These are phyloP conservation scores for Strix aluco DNA, from an alignment of 2,113 vertebrate genomes.

Conservation along the genomic window DNA sequence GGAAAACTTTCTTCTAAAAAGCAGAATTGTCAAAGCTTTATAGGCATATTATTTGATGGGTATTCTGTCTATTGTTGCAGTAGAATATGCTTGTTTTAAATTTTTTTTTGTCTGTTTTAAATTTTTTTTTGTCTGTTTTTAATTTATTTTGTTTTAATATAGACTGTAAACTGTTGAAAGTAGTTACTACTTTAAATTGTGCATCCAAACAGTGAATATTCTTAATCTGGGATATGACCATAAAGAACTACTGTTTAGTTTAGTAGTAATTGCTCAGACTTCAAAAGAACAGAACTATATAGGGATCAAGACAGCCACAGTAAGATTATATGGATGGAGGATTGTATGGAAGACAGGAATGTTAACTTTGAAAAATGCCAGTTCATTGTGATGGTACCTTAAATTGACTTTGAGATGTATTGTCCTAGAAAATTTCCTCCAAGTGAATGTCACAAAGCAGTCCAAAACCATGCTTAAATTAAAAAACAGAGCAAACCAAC, in stretches of 20 bases:
- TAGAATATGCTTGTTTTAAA: background rate
- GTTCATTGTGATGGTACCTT: background rate
- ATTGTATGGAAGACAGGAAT: background rate
- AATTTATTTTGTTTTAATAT: background rate
- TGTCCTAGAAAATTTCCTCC: background rate
- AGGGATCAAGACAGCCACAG: background rate
- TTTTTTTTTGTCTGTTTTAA: background rate
- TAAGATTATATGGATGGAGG: background rate
- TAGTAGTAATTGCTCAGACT: background rate
- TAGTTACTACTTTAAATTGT: background rate
- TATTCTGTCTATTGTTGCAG: background rate
- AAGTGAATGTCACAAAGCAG: background rate
- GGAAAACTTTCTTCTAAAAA: background rate
- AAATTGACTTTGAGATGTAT: background rate
- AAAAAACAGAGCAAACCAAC: background rate
- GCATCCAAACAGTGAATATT: background rate
- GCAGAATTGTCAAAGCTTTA: background rate
- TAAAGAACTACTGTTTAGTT: background rate
- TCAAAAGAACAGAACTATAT: background rate
- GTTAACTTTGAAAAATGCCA: background rate
- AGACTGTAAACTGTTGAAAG: background rate
- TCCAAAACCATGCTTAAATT: background rate
- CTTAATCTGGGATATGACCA: background rate
- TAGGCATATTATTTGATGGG: background rate
- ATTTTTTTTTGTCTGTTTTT: background rate